A percentile compares a stretch with the other conserved stretches of the same genome.
These are phyloP conservation scores for Pagrus major DNA, from an alignment of 2,113 vertebrate genomes.

Conservation along the genomic window DNA sequence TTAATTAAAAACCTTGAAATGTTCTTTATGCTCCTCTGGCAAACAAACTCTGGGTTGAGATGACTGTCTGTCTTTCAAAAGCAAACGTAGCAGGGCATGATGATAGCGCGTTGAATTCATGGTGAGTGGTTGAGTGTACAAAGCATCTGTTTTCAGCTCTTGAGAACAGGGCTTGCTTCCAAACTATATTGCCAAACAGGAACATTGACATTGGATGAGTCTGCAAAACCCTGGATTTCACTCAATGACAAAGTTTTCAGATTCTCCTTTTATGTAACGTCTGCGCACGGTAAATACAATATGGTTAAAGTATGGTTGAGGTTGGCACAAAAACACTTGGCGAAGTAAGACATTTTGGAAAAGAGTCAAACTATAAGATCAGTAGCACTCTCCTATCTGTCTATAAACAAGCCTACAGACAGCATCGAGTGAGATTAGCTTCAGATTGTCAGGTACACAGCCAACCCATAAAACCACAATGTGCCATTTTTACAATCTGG, in stretches of 20 bases:
- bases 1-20: not conserved
- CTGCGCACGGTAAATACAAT: too few relatives aligned
- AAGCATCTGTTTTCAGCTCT: not conserved
- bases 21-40: not conserved
- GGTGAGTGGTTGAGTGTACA: not conserved
- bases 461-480: not conserved
- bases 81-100: not conserved
- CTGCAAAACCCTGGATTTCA: too few relatives aligned
- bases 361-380: too few relatives aligned
- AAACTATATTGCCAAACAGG: not conserved
- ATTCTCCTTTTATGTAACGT: too few relatives aligned
- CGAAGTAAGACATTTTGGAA: too few relatives aligned
- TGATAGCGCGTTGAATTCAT: not conserved
- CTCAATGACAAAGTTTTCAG: too few relatives aligned
- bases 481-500: not conserved
- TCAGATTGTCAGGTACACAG: not conserved
- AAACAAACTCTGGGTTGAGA: not conserved
- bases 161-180: not conserved
- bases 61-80: not conserved
- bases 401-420: too few relatives aligned
- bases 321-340: too few relatives aligned
- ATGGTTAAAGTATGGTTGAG: too few relatives aligned
- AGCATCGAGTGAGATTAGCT: not conserved
- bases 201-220: too few relatives aligned
- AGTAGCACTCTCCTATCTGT: not conserved